These are phyloP conservation scores for Crossaster papposus DNA, from an alignment of 53 echinoderm and acorn worm genomes.

Conservation along the genomic window DNA sequence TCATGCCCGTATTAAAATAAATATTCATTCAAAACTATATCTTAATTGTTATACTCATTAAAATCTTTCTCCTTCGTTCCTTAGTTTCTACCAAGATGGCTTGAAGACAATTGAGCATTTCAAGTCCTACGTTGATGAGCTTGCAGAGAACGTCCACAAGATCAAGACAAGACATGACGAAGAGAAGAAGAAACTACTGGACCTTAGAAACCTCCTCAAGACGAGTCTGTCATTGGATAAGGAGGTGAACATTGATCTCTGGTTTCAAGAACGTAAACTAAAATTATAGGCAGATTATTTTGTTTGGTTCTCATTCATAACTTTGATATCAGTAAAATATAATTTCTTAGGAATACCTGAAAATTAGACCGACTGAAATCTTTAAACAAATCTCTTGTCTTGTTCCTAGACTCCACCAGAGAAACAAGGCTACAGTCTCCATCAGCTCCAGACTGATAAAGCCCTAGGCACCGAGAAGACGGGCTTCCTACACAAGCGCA, in stretches of 20 bases:
- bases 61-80: neutral
- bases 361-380: too few species aligned
- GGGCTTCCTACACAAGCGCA: conserved; percentile 89
- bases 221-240: conserved; percentile 88
- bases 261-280: too few species aligned
- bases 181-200: conserved; percentile 81
- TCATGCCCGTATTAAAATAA: neutral
- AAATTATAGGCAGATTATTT: neutral
- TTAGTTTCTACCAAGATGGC: conserved; percentile 89
- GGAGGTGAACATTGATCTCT: conserved; percentile 78
- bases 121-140: conserved; percentile 87
- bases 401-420: conserved; percentile 80
- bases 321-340: too few species aligned
- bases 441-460: conserved; percentile 92
- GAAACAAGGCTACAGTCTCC: conserved; percentile 91
- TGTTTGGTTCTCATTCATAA: too few species aligned
- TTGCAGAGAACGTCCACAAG: conserved; percentile 77
- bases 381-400: neutral
- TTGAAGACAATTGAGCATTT: conserved; percentile 93
- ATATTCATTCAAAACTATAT: too few species aligned
- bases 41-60: too few species aligned
- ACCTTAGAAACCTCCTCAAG: conserved; percentile 79
- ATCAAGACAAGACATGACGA: conserved; percentile 92
- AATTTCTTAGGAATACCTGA: too few species aligned
- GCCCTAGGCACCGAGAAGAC: conserved; percentile 82